These are phyloP conservation scores for Pollenia griseotomentosa DNA, from an alignment of 2,888 invertebrate species.

Conservation along the genomic window DNA sequence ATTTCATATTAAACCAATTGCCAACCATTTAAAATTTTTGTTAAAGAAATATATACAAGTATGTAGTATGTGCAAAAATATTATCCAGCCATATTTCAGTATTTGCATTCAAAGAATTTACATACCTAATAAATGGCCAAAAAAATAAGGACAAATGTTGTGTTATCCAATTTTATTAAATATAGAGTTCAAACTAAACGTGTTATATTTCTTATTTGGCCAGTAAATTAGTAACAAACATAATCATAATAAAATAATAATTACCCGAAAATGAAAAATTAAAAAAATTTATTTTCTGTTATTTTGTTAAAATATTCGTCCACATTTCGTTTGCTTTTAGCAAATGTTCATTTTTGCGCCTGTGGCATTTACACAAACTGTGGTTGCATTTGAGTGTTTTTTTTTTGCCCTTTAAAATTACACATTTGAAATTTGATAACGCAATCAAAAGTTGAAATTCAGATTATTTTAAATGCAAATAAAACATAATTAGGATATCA, in stretches of 20 bases:
- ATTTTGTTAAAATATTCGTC: background rate
- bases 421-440: constrained; percentile 41
- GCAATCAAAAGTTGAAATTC: constrained; percentile 50
- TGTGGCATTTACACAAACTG: background rate
- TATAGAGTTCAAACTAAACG: no score
- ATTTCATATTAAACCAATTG: constrained; percentile 58
- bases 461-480: constrained; percentile 55
- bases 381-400: background rate
- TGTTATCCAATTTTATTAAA: no score
- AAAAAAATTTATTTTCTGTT: no score
- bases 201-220: no score
- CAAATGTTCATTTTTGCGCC: background rate
- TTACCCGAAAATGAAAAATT: no score
- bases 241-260: no score
- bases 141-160: no score
- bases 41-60: background rate
- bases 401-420: background rate
- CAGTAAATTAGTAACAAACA: no score
- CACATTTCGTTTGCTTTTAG: background rate
- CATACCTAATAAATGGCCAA: background rate
- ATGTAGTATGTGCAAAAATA: background rate
- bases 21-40: constrained; percentile 45
- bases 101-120: background rate
- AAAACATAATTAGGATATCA: constrained; percentile 60
- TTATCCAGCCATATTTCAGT: background rate